Evolutionary conservation across 2,797 vertebrate species (phyloP).

Genomic region (Odontamblyopus lacepedii): DNA sequence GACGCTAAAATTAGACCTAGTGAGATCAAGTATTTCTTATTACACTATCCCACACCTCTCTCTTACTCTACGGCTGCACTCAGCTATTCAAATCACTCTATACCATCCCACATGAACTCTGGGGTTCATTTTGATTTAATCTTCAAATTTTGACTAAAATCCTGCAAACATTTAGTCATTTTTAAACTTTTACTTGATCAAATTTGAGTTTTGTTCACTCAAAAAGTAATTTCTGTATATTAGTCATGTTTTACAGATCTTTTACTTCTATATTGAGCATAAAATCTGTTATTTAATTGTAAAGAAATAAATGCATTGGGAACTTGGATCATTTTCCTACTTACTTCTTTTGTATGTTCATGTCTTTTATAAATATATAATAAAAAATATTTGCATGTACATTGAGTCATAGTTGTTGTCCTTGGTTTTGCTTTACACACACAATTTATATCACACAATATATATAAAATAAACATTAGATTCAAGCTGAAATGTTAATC

Average conservation of each 20-base stretch:
- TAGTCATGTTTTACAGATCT: neutral
- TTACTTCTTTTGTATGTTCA: no score
- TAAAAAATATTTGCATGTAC: no score
- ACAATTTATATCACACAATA: no score
- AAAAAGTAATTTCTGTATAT: neutral
- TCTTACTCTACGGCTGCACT: conserved; percentile 33
- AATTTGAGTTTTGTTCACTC: neutral
- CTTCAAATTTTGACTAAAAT: neutral
- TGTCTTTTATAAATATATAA: no score
- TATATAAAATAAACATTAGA: no score
- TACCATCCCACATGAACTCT: conserved; percentile 9
- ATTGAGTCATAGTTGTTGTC: neutral
- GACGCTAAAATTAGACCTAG: conserved; percentile 71
- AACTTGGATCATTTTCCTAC: no score
- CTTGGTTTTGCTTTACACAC: no score
- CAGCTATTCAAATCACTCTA: conserved; percentile 35
- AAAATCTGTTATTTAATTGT: neutral
- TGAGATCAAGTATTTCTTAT: conserved; percentile 68
- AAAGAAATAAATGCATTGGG: no score
- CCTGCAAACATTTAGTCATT: neutral
- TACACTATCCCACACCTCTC: conserved; percentile 62
- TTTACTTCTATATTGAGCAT: neutral
- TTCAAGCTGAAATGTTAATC: no score
- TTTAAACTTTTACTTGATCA: neutral
- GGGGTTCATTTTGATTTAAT: neutral